Evolutionary conservation across 2,113 vertebrate genomes (phyloP), one percentile per base, ranked within the genome.

Genomic region (Hemichromis elongatus): DNA sequence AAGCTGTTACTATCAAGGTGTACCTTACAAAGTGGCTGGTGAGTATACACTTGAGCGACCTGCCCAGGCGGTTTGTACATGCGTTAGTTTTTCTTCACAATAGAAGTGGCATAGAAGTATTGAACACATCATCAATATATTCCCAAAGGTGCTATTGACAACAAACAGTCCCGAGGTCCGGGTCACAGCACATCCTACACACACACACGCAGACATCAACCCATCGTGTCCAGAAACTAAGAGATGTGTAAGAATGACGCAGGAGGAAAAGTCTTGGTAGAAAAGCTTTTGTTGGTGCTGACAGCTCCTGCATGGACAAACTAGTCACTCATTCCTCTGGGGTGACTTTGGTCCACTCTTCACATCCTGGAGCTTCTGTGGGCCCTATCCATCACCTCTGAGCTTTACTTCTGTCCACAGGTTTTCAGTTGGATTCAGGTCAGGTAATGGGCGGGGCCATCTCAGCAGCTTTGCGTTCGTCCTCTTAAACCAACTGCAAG

Each of bases 301-400:
- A 19, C 57, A 11, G 19, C 33, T 21, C 30, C 19, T 63, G 33
- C 7, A 0, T 37, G 59, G 18, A 37, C 18, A 63, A 37, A 37
- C 59, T 18, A 63, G 59, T 1, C 30, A 4, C 5, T 19, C 1
- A 2, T 0, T n/a, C 33, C 33, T 8, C 59, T 1, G 33, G 10
- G 13, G 54, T 26, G 11, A 12, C 37, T 37, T 18, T 63, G 59
- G 40, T 13, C 40, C 11, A 42, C 12, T 42, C 40, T 12, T 42
- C 40, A 5, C 12, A 13, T 13, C 11, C 12, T 13, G 40, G 13
- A 42, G 11, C 12, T 5, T 42, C 40, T 13, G 40, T 13, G 40
- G 30, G 30, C 7, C 30, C 30, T 42, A 13, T 12, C 40, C 13
- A 13, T 42, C 40, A 42, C 2, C 40, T 42, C 40, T 42, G 5